phyloP scores from a whole-genome alignment of 2,113 vertebrate species.

The Lates calcarifer region DNA sequence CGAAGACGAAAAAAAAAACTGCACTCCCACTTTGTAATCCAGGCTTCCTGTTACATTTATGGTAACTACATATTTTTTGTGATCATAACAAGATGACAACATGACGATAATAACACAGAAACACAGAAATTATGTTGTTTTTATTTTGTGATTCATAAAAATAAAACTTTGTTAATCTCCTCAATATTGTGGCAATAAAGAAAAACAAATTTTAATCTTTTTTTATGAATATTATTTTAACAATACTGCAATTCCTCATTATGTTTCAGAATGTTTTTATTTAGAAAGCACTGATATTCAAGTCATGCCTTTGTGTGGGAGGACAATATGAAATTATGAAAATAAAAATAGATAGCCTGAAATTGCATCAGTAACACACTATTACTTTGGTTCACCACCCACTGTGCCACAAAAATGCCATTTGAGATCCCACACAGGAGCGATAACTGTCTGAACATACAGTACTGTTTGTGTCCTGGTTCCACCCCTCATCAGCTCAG shows the following conservation, averaged over 20 bases:
- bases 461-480: background rate
- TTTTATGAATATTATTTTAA: background rate
- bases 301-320: background rate
- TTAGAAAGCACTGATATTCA: constrained; percentile 1
- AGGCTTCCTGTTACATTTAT: too few species aligned
- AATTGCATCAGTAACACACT: background rate
- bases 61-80: too few species aligned
- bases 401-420: background rate
- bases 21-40: too few species aligned
- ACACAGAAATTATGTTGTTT: too few species aligned
- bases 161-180: too few species aligned
- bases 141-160: too few species aligned
- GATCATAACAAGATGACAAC: too few species aligned
- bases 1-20: too few species aligned
- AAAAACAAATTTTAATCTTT: too few species aligned
- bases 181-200: too few species aligned
- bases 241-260: background rate
- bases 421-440: background rate
- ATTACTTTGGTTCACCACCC: background rate
- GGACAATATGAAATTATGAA: constrained; percentile 6
- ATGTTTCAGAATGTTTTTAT: background rate
- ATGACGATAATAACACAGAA: too few species aligned
- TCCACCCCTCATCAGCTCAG: background rate
- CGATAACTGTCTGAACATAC: background rate
- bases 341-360: constrained; percentile 15